These are phyloP conservation scores for Polymixis lichenea DNA, from an alignment of 2,888 invertebrate genomes.

Conservation along the genomic window DNA sequence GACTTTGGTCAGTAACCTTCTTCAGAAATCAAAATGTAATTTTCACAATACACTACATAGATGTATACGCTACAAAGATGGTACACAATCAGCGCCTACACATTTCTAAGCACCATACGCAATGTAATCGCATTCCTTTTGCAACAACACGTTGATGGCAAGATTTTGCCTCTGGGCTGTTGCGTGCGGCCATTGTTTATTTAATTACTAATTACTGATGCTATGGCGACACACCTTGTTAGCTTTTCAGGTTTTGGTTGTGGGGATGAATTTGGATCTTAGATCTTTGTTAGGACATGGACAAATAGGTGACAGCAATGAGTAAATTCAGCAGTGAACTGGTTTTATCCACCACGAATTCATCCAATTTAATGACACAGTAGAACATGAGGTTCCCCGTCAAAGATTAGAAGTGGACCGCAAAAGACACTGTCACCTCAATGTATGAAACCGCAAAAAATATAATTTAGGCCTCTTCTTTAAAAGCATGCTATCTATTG, in stretches of 20 bases:
- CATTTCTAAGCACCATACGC: slow-evolving; percentile 46
- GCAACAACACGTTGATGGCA: slow-evolving; percentile 55
- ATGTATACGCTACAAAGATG: background rate
- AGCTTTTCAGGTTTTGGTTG: slow-evolving; percentile 14
- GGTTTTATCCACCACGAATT: no score
- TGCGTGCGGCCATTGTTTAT: slow-evolving; percentile 62
- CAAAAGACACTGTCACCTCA: no score
- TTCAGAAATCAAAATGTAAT: background rate
- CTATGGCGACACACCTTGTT: slow-evolving; percentile 26
- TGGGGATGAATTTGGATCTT: background rate
- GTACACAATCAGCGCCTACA: slow-evolving; percentile 22
- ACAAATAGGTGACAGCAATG: background rate
- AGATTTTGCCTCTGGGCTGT: slow-evolving; percentile 47
- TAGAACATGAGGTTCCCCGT: background rate
- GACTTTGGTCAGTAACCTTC: background rate
- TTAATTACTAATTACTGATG: slow-evolving; percentile 57
- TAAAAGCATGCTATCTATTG: background rate
- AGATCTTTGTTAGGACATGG: background rate
- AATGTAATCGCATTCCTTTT: slow-evolving; percentile 59
- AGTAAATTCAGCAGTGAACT: background rate
- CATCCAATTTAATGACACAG: background rate
- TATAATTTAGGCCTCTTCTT: background rate
- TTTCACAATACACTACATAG: slow-evolving; percentile 17
- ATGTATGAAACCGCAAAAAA: no score
- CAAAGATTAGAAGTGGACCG: background rate